Percentiles rank a stretch among this genome's conserved stretches.
Conservation (phyloP, 2,888 invertebrate genomes). For the Drosophila nr. fundita region DNA sequence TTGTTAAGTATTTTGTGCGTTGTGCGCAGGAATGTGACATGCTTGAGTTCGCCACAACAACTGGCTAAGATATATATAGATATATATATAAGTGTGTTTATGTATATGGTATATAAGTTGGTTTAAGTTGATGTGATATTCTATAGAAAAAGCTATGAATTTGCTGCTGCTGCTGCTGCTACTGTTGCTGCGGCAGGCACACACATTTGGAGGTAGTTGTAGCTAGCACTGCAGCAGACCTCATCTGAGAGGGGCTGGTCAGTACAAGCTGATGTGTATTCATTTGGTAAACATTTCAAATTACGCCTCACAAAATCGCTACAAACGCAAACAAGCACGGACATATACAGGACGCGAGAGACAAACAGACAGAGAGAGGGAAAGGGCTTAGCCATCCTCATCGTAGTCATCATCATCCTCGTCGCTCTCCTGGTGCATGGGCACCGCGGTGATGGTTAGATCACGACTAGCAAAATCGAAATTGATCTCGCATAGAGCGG, state of each 20-base stretch:
- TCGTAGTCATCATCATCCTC: slow-evolving; percentile 82
- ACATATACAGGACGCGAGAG: slow-evolving; percentile 4
- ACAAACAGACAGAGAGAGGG: neutral
- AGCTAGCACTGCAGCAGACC: slow-evolving; percentile 44
- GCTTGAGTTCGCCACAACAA: slow-evolving; percentile 52
- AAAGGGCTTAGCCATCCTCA: slow-evolving; percentile 67
- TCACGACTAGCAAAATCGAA: slow-evolving; percentile 81
- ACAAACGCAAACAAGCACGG: slow-evolving; percentile 18
- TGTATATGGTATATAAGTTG: slow-evolving; percentile 15
- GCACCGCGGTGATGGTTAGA: slow-evolving; percentile 81
- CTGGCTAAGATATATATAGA: slow-evolving; percentile 28
- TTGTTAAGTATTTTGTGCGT: slow-evolving; percentile 74
- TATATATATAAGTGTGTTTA: slow-evolving; percentile 8
- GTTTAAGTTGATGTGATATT: slow-evolving; percentile 28
- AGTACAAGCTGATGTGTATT: slow-evolving; percentile 65
- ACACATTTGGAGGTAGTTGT: slow-evolving; percentile 69
- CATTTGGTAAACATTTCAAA: slow-evolving; percentile 78
- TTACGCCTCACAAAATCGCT: slow-evolving; percentile 65
- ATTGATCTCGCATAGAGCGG: slow-evolving; percentile 66
- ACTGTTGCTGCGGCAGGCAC: slow-evolving; percentile 25
- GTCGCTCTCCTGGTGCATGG: slow-evolving; percentile 79
- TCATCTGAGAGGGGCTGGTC: slow-evolving; percentile 13
- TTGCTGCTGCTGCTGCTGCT: slow-evolving; percentile 31
- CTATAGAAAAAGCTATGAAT: slow-evolving; percentile 50
- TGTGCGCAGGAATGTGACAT: slow-evolving; percentile 72